Conservation (phyloP, 2,888 invertebrate genomes). For the Tolmerus cingulatus region DNA sequence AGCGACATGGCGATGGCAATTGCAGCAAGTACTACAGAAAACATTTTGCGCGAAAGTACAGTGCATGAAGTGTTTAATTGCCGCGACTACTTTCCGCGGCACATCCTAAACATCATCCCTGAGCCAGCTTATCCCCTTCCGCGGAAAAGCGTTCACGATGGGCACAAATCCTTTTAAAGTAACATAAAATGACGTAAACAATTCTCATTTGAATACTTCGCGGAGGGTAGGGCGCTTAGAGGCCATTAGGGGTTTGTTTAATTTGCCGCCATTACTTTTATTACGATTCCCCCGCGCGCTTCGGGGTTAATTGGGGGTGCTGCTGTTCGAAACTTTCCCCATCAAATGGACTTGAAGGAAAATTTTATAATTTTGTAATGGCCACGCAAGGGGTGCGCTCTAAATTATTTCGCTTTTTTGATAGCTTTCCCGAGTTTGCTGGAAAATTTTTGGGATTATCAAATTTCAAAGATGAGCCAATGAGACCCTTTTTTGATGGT, state of each 20-base stretch:
- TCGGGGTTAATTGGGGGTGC: constrained; percentile 13
- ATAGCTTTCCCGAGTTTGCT: neutral
- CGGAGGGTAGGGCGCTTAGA: neutral
- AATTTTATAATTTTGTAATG: constrained; percentile 2
- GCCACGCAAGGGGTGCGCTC: neutral
- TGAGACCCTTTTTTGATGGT: neutral
- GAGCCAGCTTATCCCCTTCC: neutral
- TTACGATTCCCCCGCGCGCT: constrained; percentile 10
- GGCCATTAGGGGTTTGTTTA: constrained; percentile 39
- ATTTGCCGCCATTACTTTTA: constrained; percentile 41
- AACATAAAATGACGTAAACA: constrained; percentile 18
- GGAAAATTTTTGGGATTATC: neutral
- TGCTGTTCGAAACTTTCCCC: constrained; percentile 15
- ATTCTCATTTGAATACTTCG: constrained; percentile 32
- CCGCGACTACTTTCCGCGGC: neutral
- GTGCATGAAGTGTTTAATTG: neutral
- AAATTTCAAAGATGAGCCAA: neutral
- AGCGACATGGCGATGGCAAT: neutral
- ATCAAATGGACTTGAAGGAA: constrained; percentile 23
- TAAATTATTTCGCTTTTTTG: neutral
- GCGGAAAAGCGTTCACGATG: neutral
- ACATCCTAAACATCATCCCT: neutral
- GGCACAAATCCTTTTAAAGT: constrained; percentile 34
- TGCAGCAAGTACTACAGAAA: neutral
- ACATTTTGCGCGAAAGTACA: neutral